Conservation (phyloP, 2,113 vertebrate genomes). For the Myxocyprinus asiaticus region DNA sequence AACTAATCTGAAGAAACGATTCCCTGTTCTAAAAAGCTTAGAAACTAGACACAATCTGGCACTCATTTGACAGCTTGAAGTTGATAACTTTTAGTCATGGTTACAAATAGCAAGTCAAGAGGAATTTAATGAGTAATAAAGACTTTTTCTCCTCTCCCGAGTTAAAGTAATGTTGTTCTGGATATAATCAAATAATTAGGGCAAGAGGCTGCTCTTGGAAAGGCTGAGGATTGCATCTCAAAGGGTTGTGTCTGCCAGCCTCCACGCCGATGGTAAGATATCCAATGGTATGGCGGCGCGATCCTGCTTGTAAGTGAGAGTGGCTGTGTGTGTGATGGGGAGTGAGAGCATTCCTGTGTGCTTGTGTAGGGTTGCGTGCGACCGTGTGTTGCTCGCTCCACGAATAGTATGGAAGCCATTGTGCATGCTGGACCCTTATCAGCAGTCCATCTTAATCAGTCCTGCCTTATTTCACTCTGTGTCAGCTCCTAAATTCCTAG, state of each 20-base stretch:
- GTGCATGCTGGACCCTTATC: constrained; percentile 54
- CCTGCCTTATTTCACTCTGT: constrained; percentile 26
- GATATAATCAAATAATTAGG: constrained; percentile 81
- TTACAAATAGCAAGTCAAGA: constrained; percentile 72
- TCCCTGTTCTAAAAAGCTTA: constrained; percentile 37
- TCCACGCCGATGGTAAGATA: constrained; percentile 81
- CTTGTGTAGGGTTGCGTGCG: constrained; percentile 50
- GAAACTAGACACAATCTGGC: constrained; percentile 58
- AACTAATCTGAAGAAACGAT: constrained; percentile 44
- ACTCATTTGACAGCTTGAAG: constrained; percentile 61
- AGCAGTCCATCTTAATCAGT: constrained; percentile 54
- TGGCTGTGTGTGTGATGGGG: constrained; percentile 35
- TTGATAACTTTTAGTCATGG: constrained; percentile 60
- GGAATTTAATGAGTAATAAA: constrained; percentile 73
- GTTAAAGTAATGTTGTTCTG: constrained; percentile 85
- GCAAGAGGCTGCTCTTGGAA: constrained; percentile 74
- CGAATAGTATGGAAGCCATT: constrained; percentile 54
- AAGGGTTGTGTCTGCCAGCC: constrained; percentile 78
- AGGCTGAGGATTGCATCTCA: constrained; percentile 81
- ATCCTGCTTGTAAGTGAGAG: constrained; percentile 35
- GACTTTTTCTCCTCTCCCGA: constrained; percentile 60
- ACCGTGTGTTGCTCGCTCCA: constrained; percentile 27
- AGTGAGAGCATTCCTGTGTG: constrained; percentile 50
- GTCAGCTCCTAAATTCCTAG: not conserved
- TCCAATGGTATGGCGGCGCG: constrained; percentile 55